A percentile compares a stretch with the other conserved stretches of the same genome.
phyloP scores from a whole-genome alignment of 2,113 vertebrate species.

The Irena cyanogastra region DNA sequence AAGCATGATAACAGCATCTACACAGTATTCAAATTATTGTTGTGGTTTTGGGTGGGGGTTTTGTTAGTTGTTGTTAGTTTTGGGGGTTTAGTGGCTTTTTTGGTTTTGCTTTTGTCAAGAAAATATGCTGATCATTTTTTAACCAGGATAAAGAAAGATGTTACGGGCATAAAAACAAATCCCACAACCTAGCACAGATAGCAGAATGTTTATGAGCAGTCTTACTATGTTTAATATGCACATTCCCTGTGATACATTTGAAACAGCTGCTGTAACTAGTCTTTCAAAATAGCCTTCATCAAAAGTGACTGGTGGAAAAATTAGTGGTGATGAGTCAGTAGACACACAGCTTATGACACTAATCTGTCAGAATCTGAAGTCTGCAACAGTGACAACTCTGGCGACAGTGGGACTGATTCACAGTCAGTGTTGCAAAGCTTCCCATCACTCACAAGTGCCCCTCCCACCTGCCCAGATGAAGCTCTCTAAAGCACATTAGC shows the following conservation, averaged over 20 bases:
- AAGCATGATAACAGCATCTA: not conserved
- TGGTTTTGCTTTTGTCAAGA: not conserved
- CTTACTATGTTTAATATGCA: not conserved
- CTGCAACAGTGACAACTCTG: not conserved
- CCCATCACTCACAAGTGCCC: not conserved
- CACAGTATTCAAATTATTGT: not conserved
- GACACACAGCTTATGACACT: slow-evolving; percentile 1
- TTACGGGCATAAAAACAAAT: not conserved
- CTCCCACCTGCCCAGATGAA: not conserved
- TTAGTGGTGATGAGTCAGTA: not conserved
- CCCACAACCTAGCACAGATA: not conserved
- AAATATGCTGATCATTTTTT: not conserved
- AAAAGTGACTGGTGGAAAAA: slow-evolving; percentile 9
- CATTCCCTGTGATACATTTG: not conserved
- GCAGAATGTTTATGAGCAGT: not conserved
- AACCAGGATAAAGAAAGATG: not conserved
- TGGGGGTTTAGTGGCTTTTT: not conserved
- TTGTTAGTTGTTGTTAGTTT: not conserved
- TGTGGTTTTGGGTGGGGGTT: not conserved
- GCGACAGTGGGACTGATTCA: not conserved
- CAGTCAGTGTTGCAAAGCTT: not conserved
- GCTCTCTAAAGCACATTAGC: not conserved
- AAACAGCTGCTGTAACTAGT: not conserved
- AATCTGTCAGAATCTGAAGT: not conserved
- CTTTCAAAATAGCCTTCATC: not conserved